Conservation (phyloP, 2,888 invertebrate species). For the Tanytarsus gracilentus region DNA sequence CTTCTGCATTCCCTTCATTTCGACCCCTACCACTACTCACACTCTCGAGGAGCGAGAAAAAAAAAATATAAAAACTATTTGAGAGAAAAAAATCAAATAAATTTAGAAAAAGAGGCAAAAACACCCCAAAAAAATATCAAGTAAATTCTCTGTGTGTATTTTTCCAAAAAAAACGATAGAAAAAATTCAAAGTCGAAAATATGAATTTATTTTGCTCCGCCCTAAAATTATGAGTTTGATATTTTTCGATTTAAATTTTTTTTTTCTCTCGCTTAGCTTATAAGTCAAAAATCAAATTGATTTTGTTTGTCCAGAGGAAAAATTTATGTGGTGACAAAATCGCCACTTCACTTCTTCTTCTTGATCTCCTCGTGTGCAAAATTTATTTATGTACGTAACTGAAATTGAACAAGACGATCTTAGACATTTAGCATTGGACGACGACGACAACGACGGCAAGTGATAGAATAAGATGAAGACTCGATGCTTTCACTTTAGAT, state of each 20-base stretch:
- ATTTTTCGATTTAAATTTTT: constrained; percentile 27
- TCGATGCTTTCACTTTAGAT: no score
- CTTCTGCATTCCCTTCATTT: no score
- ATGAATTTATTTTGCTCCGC: constrained; percentile 29
- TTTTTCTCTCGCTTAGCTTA: constrained; percentile 4
- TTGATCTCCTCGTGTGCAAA: no score
- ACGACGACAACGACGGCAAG: no score
- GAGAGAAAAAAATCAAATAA: constrained; percentile 25
- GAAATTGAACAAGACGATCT: no score
- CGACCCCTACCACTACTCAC: background rate
- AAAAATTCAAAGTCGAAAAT: constrained; percentile 20
- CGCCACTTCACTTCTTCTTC: no score
- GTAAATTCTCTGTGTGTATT: constrained; percentile 26
- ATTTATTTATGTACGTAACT: no score
- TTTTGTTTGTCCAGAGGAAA: background rate
- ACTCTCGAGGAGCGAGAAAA: constrained; percentile 5
- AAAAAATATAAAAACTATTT: constrained; percentile 3
- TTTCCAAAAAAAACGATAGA: constrained; percentile 5
- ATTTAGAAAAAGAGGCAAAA: constrained; percentile 27
- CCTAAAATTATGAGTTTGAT: constrained; percentile 28
- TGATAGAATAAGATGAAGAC: no score
- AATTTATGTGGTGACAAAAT: no score
- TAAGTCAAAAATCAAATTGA: background rate
- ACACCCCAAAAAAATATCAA: constrained; percentile 21
- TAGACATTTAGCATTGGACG: no score